A percentile compares a stretch with the other conserved stretches of the same genome.
Evolutionary conservation across 2,888 invertebrate species (phyloP).

Genomic region (Hipparchia sbordonii): DNA sequence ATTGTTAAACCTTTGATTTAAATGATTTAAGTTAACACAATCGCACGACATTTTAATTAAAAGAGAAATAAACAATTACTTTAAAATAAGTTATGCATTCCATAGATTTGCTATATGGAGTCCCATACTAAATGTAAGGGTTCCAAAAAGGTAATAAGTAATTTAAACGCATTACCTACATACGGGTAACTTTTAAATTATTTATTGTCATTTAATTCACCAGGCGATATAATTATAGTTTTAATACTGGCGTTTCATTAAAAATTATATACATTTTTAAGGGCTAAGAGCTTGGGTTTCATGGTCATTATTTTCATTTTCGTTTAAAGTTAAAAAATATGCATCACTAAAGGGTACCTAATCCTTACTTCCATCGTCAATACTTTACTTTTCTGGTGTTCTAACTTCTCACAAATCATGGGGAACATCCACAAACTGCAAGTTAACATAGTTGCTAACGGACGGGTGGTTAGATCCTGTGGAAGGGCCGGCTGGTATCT

Average conservation of each 20-base stretch:
- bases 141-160: too few relatives aligned
- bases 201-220: too few relatives aligned
- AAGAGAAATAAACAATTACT: too few relatives aligned
- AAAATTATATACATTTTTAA: neutral
- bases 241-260: neutral
- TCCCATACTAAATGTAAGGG: too few relatives aligned
- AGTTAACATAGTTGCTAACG: conserved; percentile 54
- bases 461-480: conserved; percentile 81
- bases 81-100: too few relatives aligned
- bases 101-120: too few relatives aligned
- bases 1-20: too few relatives aligned
- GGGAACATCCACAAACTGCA: conserved; percentile 45
- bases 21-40: too few relatives aligned
- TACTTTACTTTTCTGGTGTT: neutral
- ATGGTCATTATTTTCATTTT: neutral
- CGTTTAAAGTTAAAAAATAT: neutral
- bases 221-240: too few relatives aligned
- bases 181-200: too few relatives aligned
- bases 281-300: neutral
- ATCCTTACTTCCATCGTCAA: conserved; percentile 3
- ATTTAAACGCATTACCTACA: too few relatives aligned
- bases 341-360: neutral
- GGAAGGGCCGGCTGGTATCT: conserved; percentile 83
- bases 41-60: too few relatives aligned
- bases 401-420: conserved; percentile 8